Base-by-base conservation (phyloP, 2,797 vertebrate species). In the Atherinosoma microstoma region DNA sequence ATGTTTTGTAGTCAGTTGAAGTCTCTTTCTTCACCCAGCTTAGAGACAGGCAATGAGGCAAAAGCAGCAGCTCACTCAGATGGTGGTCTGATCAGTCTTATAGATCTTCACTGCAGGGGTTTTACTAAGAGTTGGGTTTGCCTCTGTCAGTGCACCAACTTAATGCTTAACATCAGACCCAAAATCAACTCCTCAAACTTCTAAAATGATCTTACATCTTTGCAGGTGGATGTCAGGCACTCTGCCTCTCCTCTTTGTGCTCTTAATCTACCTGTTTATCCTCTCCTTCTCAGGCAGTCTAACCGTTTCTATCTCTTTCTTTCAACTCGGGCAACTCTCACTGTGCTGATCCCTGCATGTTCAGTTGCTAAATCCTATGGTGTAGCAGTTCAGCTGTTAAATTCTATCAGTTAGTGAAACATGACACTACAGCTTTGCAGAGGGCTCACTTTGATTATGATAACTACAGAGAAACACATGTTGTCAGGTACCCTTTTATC, bases 71-170 rank as follows among this genome's bases (percentile, higher is more conserved):
- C 81, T 80, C 70, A 10, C 80, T n/a, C 84, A 79, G 82, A 69
- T 64, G 90, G 89, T 73, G 90, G 88, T 92, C 89, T 87, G 76
- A 89, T 90, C 89, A 75, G 76, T 70, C 64, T 69, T 82, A 87
- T 83, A 84, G 91, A 92, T 91, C 90, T 70, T 84, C 85, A 59
- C 92, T 57, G 59, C 87, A 36, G 88, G 89, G 87, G 84, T 72
- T 72, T 36, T 67, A 36, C 75, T 45, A 40, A 65, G 73, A 85
- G 79, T 76, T 64, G 42, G 71, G 54, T 64, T 79, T 77, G 67
- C 59, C 71, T 67, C 63, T 54, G 36, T 70, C 75, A 78, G 64
- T 53, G 73, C 36, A 9, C 76, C 15, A 60, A 64, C 64, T 86
- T 84, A 75, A 84, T 70, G 58, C 80, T 82, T 57, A 47, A 80